Conservation (phyloP, 2,888 invertebrate species). For the Anarsia innoxiella region DNA sequence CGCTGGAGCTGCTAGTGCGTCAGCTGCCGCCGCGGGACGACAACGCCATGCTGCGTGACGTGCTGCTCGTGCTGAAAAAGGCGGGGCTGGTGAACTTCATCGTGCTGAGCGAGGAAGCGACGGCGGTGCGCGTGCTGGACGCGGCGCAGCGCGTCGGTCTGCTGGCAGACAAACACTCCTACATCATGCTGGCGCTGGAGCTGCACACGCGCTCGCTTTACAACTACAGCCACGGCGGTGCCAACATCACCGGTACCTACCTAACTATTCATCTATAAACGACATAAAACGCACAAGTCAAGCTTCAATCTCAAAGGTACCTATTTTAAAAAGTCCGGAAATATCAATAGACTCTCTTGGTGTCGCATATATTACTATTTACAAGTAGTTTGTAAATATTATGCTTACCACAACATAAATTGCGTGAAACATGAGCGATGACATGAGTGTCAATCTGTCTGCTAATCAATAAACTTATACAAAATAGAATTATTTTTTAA, state of each 20-base stretch:
- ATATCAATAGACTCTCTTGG: too few relatives aligned
- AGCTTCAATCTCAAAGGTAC: too few relatives aligned
- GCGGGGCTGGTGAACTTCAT: constrained; percentile 42
- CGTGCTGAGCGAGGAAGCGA: constrained; percentile 47
- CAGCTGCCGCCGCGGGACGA: constrained; percentile 47
- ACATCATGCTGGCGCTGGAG: constrained; percentile 48
- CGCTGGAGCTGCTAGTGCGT: constrained; percentile 37
- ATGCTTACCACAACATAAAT: too few relatives aligned
- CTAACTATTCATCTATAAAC: too few relatives aligned
- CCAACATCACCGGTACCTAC: constrained; percentile 57
- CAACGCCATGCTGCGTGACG: constrained; percentile 39
- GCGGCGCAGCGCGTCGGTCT: constrained; percentile 64
- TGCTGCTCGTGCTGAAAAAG: constrained; percentile 55
- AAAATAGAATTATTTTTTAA: too few relatives aligned
- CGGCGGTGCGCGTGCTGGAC: constrained; percentile 48
- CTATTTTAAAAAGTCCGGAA: too few relatives aligned
- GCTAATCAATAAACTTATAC: too few relatives aligned
- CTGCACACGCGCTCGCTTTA: constrained; percentile 43
- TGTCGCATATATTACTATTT: too few relatives aligned
- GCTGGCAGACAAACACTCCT: constrained; percentile 47
- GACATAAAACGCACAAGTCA: too few relatives aligned
- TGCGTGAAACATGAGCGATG: too few relatives aligned
- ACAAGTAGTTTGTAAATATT: too few relatives aligned
- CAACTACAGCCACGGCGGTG: constrained; percentile 56
- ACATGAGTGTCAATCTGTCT: too few relatives aligned